phyloP scores from a whole-genome alignment of 2,113 vertebrate genomes.

The Prinia subflava region DNA sequence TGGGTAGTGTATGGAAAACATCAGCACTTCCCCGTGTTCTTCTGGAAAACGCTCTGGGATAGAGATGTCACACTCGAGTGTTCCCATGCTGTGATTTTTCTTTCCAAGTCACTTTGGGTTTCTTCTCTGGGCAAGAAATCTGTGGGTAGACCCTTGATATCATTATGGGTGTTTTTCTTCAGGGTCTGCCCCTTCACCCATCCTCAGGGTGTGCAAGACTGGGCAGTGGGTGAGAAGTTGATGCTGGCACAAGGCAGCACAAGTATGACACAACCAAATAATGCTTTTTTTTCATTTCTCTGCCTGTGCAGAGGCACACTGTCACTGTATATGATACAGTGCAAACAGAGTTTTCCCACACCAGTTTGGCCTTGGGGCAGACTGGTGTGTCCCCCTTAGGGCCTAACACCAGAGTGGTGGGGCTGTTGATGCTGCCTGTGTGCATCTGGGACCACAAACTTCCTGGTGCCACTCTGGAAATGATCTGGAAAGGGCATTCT shows the following conservation, averaged over 20 bases:
- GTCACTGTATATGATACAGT: accelerated
- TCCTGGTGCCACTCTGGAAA: not conserved
- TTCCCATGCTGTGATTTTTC: not conserved
- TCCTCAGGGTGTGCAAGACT: not conserved
- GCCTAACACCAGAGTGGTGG: accelerated
- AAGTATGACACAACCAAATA: not conserved
- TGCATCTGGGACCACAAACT: not conserved
- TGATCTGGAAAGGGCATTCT: not conserved
- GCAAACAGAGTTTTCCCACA: not conserved
- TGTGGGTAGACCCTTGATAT: not conserved
- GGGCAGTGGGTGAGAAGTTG: not conserved
- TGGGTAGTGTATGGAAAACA: not conserved
- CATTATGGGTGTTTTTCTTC: not conserved
- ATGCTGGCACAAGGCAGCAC: not conserved
- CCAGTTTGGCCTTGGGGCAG: not conserved
- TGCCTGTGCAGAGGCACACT: not conserved
- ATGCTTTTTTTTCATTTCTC: not conserved
- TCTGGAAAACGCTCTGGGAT: not conserved
- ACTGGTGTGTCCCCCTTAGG: not conserved
- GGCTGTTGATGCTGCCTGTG: not conserved
- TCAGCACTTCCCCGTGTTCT: not conserved
- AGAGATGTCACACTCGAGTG: accelerated
- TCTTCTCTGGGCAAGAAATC: not conserved
- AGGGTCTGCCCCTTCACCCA: not conserved
- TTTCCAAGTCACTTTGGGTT: not conserved